These are phyloP conservation scores for Pygathrix nemaeus DNA, from an alignment of 2,113 vertebrate genomes.

Conservation along the genomic window DNA sequence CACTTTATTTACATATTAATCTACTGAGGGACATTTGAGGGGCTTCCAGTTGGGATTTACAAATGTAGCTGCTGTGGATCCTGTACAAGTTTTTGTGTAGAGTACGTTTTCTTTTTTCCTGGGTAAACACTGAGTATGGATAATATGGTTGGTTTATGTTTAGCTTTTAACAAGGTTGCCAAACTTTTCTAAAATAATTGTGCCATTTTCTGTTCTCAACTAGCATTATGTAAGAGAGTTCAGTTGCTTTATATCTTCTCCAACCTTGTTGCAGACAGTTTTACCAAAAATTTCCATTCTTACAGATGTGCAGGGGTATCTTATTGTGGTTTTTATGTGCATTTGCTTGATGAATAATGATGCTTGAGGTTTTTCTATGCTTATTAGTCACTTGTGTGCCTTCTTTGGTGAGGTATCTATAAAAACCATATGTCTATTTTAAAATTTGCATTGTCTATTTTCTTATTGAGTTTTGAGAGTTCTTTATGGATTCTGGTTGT, in stretches of 20 bases:
- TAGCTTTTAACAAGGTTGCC: not conserved
- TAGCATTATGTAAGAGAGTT: not conserved
- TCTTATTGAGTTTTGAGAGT: not conserved
- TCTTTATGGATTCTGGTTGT: not conserved
- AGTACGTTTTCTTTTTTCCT: not conserved
- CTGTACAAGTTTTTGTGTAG: not conserved
- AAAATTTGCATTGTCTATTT: not conserved
- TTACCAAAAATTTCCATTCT: not conserved
- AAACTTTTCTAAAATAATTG: not conserved
- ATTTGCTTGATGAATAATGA: not conserved
- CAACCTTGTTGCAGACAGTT: not conserved
- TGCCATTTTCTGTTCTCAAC: not conserved
- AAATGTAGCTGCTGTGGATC: not conserved
- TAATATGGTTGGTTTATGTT: not conserved
- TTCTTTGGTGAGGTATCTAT: not conserved
- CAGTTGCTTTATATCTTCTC: not conserved
- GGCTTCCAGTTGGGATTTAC: not conserved
- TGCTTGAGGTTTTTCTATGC: not conserved
- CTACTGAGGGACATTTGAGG: not conserved
- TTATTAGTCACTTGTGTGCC: not conserved
- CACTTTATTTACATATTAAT: not conserved
- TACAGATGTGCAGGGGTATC: not conserved
- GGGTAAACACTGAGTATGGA: not conserved
- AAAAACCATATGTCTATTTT: not conserved
- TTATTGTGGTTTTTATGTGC: not conserved